These are phyloP conservation scores for Danio albolineatus DNA, from an alignment of 2,797 vertebrate genomes.

Conservation along the genomic window DNA sequence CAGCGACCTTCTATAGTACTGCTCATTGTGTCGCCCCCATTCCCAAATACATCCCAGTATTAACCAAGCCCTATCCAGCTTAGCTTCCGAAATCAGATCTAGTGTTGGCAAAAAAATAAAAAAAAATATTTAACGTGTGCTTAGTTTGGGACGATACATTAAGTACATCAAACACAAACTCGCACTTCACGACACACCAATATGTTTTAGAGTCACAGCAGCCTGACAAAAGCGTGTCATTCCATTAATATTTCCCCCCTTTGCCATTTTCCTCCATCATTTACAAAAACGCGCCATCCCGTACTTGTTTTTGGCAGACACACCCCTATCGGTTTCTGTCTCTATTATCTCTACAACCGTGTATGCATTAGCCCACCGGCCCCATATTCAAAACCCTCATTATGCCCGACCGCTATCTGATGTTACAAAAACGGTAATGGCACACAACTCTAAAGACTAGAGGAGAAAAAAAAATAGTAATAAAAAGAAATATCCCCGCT, in stretches of 20 bases:
- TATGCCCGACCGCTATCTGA: constrained; percentile 86
- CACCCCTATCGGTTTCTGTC: constrained; percentile 79
- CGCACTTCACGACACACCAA: not conserved
- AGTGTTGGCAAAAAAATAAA: too few relatives aligned
- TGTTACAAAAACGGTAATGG: constrained; percentile 90
- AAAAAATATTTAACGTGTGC: not conserved
- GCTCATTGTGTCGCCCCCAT: too few relatives aligned
- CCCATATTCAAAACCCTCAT: constrained; percentile 88
- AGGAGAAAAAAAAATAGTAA: constrained; percentile 68
- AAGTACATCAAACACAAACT: not conserved
- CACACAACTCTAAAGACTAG: constrained; percentile 82
- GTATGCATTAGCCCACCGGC: constrained; percentile 81
- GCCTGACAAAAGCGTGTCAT: not conserved
- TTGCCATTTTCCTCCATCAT: constrained; percentile 3
- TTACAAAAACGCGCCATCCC: constrained; percentile 52
- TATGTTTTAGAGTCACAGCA: not conserved
- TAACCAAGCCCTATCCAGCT: too few relatives aligned
- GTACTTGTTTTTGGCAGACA: constrained; percentile 74
- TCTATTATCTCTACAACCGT: constrained; percentile 81
- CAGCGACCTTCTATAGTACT: too few relatives aligned
- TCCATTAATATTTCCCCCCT: constrained; percentile 13
- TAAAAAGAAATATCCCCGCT: constrained; percentile 80
- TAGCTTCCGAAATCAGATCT: too few relatives aligned
- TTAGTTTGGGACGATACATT: not conserved
- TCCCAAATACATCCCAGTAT: too few relatives aligned